These are phyloP conservation scores for Pheosia gnoma DNA, from an alignment of 2,888 invertebrate genomes.

Conservation along the genomic window DNA sequence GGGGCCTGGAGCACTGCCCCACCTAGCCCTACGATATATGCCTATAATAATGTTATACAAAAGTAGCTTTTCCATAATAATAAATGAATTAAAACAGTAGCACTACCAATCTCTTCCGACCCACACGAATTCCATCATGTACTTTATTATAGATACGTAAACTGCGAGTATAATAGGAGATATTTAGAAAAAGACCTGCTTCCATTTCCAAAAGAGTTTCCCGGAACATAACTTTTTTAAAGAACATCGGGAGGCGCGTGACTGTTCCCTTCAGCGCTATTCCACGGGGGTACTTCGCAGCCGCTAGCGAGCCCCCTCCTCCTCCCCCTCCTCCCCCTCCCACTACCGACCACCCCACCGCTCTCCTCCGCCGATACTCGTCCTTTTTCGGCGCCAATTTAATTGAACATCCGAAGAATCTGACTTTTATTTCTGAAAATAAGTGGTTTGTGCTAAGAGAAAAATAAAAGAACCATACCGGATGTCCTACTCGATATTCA, in stretches of 20 bases:
- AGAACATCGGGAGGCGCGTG: neutral
- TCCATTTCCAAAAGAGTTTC: too few relatives aligned
- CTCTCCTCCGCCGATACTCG: slow-evolving; percentile 9
- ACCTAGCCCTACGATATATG: too few relatives aligned
- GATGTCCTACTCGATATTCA: neutral
- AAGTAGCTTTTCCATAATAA: too few relatives aligned
- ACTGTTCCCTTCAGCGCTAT: neutral
- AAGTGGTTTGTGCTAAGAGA: slow-evolving; percentile 10
- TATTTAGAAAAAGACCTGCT: neutral
- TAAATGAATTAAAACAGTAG: too few relatives aligned
- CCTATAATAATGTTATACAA: too few relatives aligned
- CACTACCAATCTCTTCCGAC: too few relatives aligned
- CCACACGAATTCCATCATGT: too few relatives aligned
- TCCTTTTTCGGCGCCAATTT: slow-evolving; percentile 32
- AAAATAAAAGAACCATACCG: slow-evolving; percentile 1
- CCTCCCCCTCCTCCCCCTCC: slow-evolving; percentile 15
- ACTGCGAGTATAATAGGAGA: neutral
- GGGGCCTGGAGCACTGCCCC: too few relatives aligned
- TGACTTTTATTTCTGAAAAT: slow-evolving; percentile 26
- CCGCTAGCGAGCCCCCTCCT: neutral
- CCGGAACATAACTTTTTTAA: neutral
- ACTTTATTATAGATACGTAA: too few relatives aligned
- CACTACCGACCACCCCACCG: slow-evolving; percentile 6
- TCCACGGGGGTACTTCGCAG: neutral
- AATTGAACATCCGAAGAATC: slow-evolving; percentile 37